Evolutionary conservation across 2,888 invertebrate genomes (phyloP), one percentile per base, ranked within the genome.

Genomic region (Ametastegia equiseti): DNA sequence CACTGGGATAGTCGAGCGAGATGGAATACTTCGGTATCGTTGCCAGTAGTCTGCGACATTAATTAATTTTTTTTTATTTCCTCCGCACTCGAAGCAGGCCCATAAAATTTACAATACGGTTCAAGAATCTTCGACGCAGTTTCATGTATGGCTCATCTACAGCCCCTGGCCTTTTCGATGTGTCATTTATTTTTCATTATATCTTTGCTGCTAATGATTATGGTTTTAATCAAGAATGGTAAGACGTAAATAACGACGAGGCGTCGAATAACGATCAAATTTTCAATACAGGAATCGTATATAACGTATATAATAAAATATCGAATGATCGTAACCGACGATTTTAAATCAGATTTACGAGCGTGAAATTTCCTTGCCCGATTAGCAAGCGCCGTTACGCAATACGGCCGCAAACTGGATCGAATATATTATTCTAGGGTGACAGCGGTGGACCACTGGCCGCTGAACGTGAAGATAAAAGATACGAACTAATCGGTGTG

Each of bases 371-470:
- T 15, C 23, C 19, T 67, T n/a, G n/a, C 19, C 11, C 33, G 33
- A 67, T 67, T 9, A 19, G 3, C 4, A 6, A 39, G 7, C 9
- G 19, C 6, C 36, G 7, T 39, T 15, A 54, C 5, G 15, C 5
- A 54, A 6, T 19, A 54, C n/a, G 54, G 54, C n/a, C 13, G 54
- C n/a, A 39, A 11, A 39, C 1, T 3, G n/a, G 27, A 45, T 27
- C 15, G 2, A 30, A 47, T 27, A 45, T 71, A 7, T 82, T 92
- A 6, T 75, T 93, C 84, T 92, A 96, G 96, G 96, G 96, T n/a
- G 96, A 96, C 92, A 96, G 96, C 89, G 96, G 96, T 71, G 95
- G 97, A 15, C 97, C 97, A 30, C 92, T 97, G 75, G 94, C 96
- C 82, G 93, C 95, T 0, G 94, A 94, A 92, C 94, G 95, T 88